Percentiles rank a stretch among this genome's conserved stretches.
Evolutionary conservation across 2,888 invertebrate genomes (phyloP).

Genomic region (Leucophora obtusa): DNA sequence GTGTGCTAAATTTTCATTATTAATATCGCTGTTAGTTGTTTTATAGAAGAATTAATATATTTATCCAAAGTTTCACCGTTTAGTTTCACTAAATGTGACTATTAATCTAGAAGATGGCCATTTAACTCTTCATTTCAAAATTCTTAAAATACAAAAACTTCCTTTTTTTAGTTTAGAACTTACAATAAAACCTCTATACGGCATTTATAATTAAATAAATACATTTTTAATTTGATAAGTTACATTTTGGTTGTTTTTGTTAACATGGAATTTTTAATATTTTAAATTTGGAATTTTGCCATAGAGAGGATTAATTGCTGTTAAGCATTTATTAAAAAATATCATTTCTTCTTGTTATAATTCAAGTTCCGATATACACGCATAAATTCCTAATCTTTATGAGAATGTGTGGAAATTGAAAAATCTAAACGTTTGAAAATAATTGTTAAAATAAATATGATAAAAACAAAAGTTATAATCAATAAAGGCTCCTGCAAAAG

Average conservation of each 20-base stretch:
- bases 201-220: background rate
- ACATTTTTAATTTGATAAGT: background rate
- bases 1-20: too few relatives aligned
- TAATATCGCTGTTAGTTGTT: too few relatives aligned
- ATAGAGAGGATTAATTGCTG: background rate
- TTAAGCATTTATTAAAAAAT: background rate
- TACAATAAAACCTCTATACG: background rate
- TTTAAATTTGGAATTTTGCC: background rate
- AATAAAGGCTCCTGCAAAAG: conserved; percentile 96
- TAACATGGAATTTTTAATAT: too few relatives aligned
- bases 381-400: conserved; percentile 77
- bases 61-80: too few relatives aligned
- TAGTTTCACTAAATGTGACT: too few relatives aligned
- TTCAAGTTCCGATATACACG: background rate
- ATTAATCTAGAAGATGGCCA: too few relatives aligned
- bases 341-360: conserved; percentile 8
- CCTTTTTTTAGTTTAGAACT: background rate
- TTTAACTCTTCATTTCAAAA: too few relatives aligned
- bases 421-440: conserved; percentile 97
- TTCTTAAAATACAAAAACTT: too few relatives aligned
- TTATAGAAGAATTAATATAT: too few relatives aligned
- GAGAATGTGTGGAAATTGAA: conserved; percentile 85
- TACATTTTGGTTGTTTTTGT: background rate
- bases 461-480: conserved; percentile 91
- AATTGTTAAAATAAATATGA: conserved; percentile 94